Conservation (phyloP, 2,888 invertebrate species). For the Chesias legatella region DNA sequence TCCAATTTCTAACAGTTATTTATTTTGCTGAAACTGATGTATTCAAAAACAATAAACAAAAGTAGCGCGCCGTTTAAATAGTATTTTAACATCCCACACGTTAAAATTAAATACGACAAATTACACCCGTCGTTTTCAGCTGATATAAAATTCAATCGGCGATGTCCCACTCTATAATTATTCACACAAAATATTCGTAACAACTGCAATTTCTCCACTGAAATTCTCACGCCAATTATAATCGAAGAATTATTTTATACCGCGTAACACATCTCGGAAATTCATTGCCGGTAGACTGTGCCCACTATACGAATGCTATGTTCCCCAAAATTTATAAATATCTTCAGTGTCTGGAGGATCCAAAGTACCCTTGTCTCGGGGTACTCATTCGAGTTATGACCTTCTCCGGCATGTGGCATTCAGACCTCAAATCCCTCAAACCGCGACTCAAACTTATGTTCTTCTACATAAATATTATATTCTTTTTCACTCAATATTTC, state of each 20-base stretch:
- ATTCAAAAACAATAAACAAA: conserved; percentile 15
- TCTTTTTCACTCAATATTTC: conserved; percentile 52
- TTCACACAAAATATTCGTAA: conserved; percentile 38
- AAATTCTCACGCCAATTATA: conserved; percentile 42
- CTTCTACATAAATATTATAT: conserved; percentile 39
- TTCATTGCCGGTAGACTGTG: conserved; percentile 8
- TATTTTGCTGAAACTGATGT: conserved; percentile 1
- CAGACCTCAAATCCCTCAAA: conserved; percentile 29
- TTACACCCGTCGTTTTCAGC: conserved; percentile 33
- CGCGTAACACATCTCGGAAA: conserved; percentile 14
- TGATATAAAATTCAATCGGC: conserved; percentile 40
- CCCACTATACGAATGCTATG: conserved; percentile 2
- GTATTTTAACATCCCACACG: conserved; percentile 15
- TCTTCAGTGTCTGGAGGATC: conserved; percentile 40
- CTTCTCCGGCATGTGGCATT: conserved; percentile 49
- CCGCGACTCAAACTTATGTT: conserved; percentile 39
- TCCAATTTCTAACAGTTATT: too few relatives aligned
- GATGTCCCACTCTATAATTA: conserved; percentile 43
- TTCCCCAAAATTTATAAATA: conserved; percentile 18
- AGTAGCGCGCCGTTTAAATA: conserved; percentile 10
- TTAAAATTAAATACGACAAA: conserved; percentile 30
- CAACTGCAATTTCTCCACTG: conserved; percentile 36
- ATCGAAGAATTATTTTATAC: conserved; percentile 10
- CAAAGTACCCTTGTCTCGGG: conserved; percentile 49
- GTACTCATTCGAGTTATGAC: conserved; percentile 45